Evolutionary conservation across 2,888 invertebrate species (phyloP).

Genomic region (Sarcophaga rosellei): DNA sequence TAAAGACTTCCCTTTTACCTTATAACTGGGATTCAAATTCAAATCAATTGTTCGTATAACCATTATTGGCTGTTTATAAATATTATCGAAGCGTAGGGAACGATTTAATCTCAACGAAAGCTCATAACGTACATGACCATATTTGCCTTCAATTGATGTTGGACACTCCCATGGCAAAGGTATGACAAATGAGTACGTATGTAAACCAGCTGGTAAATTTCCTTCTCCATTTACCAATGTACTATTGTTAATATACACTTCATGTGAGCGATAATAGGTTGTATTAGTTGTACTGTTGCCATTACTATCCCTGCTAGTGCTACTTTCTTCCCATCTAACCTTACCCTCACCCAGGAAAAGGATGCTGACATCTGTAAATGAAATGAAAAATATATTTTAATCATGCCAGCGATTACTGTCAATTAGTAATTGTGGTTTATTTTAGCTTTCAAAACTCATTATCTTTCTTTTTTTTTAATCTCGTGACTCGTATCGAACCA

Average conservation of each 20-base stretch:
- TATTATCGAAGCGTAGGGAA: conserved; percentile 87
- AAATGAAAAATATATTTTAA: not conserved
- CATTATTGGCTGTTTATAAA: conserved; percentile 83
- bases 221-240: conserved; percentile 64
- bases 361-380: conserved; percentile 69
- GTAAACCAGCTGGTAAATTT: conserved; percentile 66
- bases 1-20: conserved; percentile 81
- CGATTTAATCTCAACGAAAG: conserved; percentile 88
- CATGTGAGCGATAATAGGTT: conserved; percentile 62
- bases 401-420: too few relatives aligned
- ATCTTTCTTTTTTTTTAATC: not conserved
- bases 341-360: conserved; percentile 71
- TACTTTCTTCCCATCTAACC: conserved; percentile 70
- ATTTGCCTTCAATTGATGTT: conserved; percentile 84
- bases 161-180: conserved; percentile 71
- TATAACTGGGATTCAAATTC: conserved; percentile 86
- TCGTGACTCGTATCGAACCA: too few relatives aligned
- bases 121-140: conserved; percentile 88
- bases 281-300: conserved; percentile 61
- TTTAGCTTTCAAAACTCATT: not conserved
- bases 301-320: conserved; percentile 11
- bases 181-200: conserved; percentile 71
- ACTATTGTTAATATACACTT: conserved; percentile 67
- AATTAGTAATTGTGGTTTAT: too few relatives aligned
- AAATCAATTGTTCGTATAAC: conserved; percentile 89